Evolutionary conservation across 2,888 invertebrate genomes (phyloP), one percentile per base, ranked within the genome.

Genomic region (Automeris io): DNA sequence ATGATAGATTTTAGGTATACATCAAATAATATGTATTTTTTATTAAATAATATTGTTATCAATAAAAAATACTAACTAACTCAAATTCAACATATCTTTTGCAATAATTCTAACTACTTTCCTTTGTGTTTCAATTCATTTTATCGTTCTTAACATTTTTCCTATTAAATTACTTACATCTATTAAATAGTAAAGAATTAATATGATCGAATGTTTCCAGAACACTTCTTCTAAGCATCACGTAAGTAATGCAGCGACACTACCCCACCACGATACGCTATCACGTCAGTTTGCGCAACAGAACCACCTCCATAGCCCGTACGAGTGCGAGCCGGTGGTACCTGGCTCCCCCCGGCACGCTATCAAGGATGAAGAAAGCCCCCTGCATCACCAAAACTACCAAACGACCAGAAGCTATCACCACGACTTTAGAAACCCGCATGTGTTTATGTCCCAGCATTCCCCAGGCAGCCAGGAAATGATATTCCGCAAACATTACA

Each of bases 181-280:
- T 18, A n/a, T 3, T 18, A 8, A 11, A 29, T 24, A 33, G 13
- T 23, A 35, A 12, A n/a, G 12, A 22, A 22, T 22, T 12, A 13
- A 29, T 18, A 8, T 3, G 26, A 35, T 29, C 8, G 13, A 16
- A 41, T 49, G 54, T 66, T 76, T 78, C 56, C 92, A 93, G 93
- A 93, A 92, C 92, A 93, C 92, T 91, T 93, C 93, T 91, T 93
- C 92, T 93, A 93, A 93, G 74, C 92, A 92, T 54, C 92, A 85
- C 45, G 90, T 80, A 83, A 91, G 65, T 81, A 91, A 70, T 88
- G 90, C 69, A 73, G 90, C 86, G 83, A 93, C 85, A 78, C 90
- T 85, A 81, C 93, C 79, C 81, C 93, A 69, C 88, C 92, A 59
- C 80, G 92, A 79, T 82, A 90, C 69, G 69, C 80, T 83, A 49